A percentile compares a stretch with the other conserved stretches of the same genome.
Evolutionary conservation across 2,888 invertebrate genomes (phyloP).

Genomic region (Latheticus oryzae): DNA sequence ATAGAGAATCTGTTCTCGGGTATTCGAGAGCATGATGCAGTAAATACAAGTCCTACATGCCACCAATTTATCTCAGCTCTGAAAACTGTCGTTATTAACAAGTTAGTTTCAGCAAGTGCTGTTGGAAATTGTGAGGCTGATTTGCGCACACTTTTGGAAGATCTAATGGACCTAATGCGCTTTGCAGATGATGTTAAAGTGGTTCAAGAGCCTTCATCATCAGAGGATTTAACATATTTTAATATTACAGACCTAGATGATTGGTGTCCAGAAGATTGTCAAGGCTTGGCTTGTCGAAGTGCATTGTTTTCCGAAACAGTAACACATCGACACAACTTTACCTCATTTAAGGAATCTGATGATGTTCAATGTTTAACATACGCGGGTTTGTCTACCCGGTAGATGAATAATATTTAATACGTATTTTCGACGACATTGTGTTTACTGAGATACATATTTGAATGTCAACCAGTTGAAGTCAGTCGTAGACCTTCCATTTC

Average conservation of each 20-base stretch:
- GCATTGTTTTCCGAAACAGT: not conserved
- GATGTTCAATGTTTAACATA: not conserved
- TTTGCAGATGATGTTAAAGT: not conserved
- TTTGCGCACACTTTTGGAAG: not conserved
- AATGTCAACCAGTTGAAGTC: too few relatives aligned
- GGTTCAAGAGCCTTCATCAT: not conserved
- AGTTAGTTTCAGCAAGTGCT: not conserved
- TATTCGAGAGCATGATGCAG: not conserved
- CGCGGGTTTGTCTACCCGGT: too few relatives aligned
- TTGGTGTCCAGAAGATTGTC: not conserved
- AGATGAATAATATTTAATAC: too few relatives aligned
- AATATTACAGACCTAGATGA: not conserved
- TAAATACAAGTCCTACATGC: slow-evolving; percentile 1
- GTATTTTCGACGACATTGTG: too few relatives aligned
- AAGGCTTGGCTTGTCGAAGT: not conserved
- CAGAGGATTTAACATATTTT: not conserved
- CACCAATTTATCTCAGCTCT: not conserved
- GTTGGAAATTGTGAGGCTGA: not conserved
- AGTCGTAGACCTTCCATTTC: too few relatives aligned
- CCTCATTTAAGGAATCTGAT: not conserved
- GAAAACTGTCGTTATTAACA: slow-evolving; percentile 1
- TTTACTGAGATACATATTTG: too few relatives aligned
- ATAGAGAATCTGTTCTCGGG: not conserved
- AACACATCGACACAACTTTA: not conserved
- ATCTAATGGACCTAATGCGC: not conserved